Percentiles rank a stretch among this genome's conserved stretches.
phyloP scores from a whole-genome alignment of 1,140 invertebrate species.

The Augochlora pura region DNA sequence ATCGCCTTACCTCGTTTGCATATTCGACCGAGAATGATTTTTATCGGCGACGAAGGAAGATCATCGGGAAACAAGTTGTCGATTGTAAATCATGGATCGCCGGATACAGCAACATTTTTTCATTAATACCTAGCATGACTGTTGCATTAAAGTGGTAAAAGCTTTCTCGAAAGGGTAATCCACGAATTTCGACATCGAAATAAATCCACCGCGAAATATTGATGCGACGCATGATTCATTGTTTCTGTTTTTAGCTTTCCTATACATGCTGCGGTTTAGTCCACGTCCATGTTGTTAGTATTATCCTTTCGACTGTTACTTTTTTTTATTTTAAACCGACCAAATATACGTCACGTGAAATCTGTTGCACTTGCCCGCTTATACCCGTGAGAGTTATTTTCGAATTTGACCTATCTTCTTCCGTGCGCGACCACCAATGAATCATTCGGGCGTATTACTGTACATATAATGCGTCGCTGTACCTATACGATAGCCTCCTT shows the following conservation, averaged over 20 bases:
- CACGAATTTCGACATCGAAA: background rate
- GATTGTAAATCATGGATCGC: background rate
- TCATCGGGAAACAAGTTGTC: background rate
- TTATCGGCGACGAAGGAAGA: background rate
- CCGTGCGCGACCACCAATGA: no score
- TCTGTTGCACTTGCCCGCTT: no score
- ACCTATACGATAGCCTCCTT: no score
- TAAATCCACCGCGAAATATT: constrained; percentile 33
- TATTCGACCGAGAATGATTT: background rate
- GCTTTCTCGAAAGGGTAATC: background rate
- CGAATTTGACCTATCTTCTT: no score
- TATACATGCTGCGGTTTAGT: no score
- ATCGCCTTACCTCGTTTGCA: background rate
- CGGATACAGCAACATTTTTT: constrained; percentile 2
- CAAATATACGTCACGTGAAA: no score
- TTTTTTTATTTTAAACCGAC: no score
- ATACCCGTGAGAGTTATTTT: no score
- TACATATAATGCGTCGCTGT: no score
- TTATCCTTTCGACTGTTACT: no score
- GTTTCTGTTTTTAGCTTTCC: background rate
- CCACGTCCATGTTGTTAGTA: no score
- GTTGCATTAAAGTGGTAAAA: constrained; percentile 18
- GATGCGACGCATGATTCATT: constrained; percentile 5
- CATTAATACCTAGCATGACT: constrained; percentile 4
- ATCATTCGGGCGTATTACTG: no score